Conservation (phyloP, 2,113 vertebrate species). For the Cervus canadensis region DNA sequence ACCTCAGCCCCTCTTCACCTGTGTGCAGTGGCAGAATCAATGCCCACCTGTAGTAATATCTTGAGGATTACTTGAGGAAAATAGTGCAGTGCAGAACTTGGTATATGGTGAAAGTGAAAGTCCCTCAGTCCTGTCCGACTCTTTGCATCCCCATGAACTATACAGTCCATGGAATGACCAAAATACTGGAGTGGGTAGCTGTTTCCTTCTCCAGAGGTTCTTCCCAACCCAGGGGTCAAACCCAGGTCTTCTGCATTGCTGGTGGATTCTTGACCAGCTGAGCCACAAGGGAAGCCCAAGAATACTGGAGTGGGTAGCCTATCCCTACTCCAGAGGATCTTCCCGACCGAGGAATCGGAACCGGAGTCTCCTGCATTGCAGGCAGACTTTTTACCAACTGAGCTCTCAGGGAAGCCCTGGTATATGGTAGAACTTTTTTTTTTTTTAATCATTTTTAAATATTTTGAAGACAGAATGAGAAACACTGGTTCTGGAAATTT, state of each 20-base stretch:
- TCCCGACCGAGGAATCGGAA: not conserved
- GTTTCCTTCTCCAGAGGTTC: not conserved
- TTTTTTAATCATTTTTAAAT: not conserved
- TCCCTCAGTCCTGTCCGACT: not conserved
- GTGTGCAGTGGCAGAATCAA: not conserved
- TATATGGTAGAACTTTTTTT: not conserved
- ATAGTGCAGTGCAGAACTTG: not conserved
- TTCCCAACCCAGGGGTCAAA: not conserved
- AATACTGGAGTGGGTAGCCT: not conserved
- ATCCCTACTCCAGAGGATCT: not conserved
- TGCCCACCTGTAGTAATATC: not conserved
- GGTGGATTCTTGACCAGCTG: not conserved
- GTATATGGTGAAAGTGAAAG: not conserved
- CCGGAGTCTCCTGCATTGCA: not conserved
- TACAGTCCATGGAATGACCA: not conserved
- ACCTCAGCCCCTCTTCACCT: not conserved
- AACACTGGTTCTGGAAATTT: not conserved
- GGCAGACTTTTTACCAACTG: not conserved
- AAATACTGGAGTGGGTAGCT: not conserved
- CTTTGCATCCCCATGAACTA: not conserved
- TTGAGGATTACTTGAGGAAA: slow-evolving; percentile 4
- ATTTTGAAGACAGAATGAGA: not conserved
- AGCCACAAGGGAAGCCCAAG: not conserved
- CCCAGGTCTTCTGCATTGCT: not conserved
- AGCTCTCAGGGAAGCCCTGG: not conserved